A percentile compares a stretch with the other conserved stretches of the same genome.
phyloP scores from a whole-genome alignment of 2,797 vertebrate genomes.

The Melanotaenia pygmaea region DNA sequence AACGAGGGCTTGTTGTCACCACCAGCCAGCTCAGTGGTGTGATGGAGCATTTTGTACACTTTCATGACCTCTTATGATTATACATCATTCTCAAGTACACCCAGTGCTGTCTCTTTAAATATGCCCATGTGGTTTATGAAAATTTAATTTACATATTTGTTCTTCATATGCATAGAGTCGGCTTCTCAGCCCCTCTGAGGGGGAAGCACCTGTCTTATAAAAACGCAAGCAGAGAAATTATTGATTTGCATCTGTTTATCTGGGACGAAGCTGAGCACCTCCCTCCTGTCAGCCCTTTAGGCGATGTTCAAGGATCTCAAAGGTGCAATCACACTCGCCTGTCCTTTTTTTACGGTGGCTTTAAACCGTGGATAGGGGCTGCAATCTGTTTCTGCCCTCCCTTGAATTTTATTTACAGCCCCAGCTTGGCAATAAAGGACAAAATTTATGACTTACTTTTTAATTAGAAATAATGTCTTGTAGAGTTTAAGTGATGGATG shows the following conservation, averaged over 20 bases:
- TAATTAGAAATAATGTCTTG: constrained; percentile 95
- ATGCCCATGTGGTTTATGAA: constrained; percentile 58
- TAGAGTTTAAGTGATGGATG: constrained; percentile 86
- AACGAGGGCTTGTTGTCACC: constrained; percentile 42
- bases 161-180: constrained; percentile 40
- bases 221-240: constrained; percentile 62
- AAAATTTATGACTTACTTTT: constrained; percentile 90
- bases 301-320: constrained; percentile 44
- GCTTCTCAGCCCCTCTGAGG: constrained; percentile 21
- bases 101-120: constrained; percentile 39
- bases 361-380: constrained; percentile 63
- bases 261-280: constrained; percentile 37
- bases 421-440: constrained; percentile 80
- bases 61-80: constrained; percentile 65
- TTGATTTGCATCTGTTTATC: constrained; percentile 75
- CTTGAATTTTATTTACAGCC: constrained; percentile 88
- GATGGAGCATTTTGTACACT: constrained; percentile 39
- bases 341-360: constrained; percentile 69
- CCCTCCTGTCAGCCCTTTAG: constrained; percentile 37
- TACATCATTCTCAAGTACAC: constrained; percentile 63
- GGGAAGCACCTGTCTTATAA: constrained; percentile 51
- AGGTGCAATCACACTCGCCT: constrained; percentile 63
- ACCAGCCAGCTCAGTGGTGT: constrained; percentile 35
- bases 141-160: constrained; percentile 59
- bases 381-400: constrained; percentile 77